Conservation (phyloP, 2,888 invertebrate species). For the Willowsia nigromaculata region DNA sequence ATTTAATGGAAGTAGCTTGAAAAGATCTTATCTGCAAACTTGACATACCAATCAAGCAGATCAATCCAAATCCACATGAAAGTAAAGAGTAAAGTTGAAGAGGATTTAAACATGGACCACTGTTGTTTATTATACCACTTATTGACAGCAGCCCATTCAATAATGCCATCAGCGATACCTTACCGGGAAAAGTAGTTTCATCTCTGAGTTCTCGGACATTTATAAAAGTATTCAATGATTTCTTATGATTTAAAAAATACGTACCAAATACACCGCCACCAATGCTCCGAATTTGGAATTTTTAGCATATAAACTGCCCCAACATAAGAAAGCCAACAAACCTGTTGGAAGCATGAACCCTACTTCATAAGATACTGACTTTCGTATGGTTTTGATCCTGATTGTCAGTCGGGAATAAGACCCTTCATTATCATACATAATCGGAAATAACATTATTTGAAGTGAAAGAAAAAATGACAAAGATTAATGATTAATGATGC, state of each 20-base stretch:
- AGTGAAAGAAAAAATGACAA: too few species aligned
- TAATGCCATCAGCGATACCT: conserved; percentile 6
- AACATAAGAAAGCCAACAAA: background rate
- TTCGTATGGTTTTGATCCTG: background rate
- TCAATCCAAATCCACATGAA: conserved; percentile 1
- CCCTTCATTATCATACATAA: too few species aligned
- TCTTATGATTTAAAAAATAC: too few species aligned
- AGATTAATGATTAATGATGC: too few species aligned
- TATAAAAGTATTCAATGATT: too few species aligned
- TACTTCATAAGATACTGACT: conserved; percentile 26
- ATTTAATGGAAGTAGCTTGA: background rate
- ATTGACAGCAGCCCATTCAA: background rate
- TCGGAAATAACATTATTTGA: too few species aligned
- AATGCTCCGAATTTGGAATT: background rate
- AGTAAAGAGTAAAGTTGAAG: conserved; percentile 5
- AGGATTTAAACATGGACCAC: background rate
- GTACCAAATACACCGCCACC: background rate
- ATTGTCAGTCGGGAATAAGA: conserved; percentile 24
- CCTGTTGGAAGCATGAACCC: conserved; percentile 15
- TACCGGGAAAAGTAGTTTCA: too few species aligned
- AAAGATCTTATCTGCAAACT: background rate
- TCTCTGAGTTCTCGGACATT: too few species aligned
- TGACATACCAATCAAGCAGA: conserved; percentile 6
- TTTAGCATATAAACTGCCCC: background rate
- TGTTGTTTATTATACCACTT: background rate